These are phyloP conservation scores for Chorisops tibialis DNA, from an alignment of 2,888 invertebrate genomes.

Conservation along the genomic window DNA sequence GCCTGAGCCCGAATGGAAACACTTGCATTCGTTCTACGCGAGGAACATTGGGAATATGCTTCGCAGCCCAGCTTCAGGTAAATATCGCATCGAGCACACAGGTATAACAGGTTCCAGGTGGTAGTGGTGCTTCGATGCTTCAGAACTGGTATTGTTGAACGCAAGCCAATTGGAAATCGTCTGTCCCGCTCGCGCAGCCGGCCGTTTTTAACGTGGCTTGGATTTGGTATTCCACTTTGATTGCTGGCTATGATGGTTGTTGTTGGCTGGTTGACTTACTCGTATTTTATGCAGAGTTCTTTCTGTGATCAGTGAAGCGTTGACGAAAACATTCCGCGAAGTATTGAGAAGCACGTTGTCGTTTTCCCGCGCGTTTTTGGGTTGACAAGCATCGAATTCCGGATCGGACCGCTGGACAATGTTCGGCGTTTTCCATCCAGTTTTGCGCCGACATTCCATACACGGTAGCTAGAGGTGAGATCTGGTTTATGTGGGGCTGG, in stretches of 20 bases:
- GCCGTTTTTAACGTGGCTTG: not conserved
- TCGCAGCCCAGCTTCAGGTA: conserved; percentile 17
- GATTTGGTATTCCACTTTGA: no score
- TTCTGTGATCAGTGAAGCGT: conserved; percentile 3
- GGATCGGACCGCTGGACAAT: not conserved
- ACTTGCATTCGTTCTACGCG: conserved; percentile 25
- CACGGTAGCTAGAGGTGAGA: conserved; percentile 10
- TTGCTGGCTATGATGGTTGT: no score
- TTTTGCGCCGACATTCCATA: not conserved
- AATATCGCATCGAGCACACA: conserved; percentile 9
- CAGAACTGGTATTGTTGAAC: no score
- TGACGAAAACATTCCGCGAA: conserved; percentile 22
- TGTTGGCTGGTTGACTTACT: no score
- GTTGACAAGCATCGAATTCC: conserved; percentile 24
- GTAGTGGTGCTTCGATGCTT: not conserved
- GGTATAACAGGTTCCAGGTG: conserved; percentile 20
- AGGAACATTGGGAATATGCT: conserved; percentile 9
- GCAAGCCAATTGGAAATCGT: no score
- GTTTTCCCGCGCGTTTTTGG: conserved; percentile 18
- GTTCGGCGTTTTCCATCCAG: no score
- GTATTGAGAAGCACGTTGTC: conserved; percentile 20
- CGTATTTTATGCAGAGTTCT: not conserved
- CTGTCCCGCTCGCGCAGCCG: not conserved
- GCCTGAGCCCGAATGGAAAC: conserved; percentile 29
- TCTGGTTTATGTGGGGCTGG: conserved; percentile 5